phyloP scores from a whole-genome alignment of 2,113 vertebrate species.

The Cryptoleucopteryx plumbea region DNA sequence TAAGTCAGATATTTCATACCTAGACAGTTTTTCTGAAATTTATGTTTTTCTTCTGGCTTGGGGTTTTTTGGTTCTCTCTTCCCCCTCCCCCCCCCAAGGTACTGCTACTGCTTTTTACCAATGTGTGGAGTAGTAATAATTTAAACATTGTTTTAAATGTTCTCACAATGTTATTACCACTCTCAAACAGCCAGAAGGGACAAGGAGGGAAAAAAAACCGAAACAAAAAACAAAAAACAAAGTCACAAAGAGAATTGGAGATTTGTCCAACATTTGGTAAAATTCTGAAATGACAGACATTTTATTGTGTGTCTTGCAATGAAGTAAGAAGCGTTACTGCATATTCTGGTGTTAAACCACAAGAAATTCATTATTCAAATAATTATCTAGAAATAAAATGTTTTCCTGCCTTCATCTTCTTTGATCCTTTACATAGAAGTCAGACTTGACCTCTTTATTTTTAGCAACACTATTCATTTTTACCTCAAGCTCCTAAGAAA shows the following conservation, averaged over 20 bases:
- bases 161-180: background rate
- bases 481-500: background rate
- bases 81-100: background rate
- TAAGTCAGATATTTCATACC: background rate
- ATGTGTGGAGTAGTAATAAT: background rate
- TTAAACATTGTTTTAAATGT: background rate
- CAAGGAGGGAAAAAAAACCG: background rate
- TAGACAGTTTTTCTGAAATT: background rate
- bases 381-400: background rate
- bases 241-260: background rate
- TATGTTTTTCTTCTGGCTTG: background rate
- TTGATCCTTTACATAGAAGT: background rate
- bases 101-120: background rate
- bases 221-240: fast-evolving
- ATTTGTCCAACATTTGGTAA: background rate
- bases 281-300: background rate
- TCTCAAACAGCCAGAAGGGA: background rate
- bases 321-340: background rate
- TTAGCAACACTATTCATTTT: background rate
- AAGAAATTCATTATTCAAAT: background rate
- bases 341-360: background rate
- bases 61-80: background rate
- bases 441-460: background rate
- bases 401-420: background rate
- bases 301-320: background rate